phyloP scores from a whole-genome alignment of 2,888 invertebrate genomes.

The Sarcophaga carnaria region DNA sequence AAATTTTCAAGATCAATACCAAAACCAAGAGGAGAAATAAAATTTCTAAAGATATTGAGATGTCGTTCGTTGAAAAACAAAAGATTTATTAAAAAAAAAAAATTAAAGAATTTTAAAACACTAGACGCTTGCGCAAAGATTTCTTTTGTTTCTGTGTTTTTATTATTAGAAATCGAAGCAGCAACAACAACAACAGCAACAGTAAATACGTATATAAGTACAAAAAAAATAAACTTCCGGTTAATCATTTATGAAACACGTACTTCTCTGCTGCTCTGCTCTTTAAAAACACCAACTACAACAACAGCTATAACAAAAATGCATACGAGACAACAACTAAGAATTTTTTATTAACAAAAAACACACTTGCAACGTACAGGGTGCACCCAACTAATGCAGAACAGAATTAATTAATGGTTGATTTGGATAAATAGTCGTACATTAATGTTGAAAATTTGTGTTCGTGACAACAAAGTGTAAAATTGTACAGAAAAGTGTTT shows the following conservation, averaged over 20 bases:
- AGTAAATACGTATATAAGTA: slow-evolving; percentile 36
- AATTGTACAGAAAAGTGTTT: too few species aligned
- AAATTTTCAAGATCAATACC: slow-evolving; percentile 59
- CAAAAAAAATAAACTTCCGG: slow-evolving; percentile 64
- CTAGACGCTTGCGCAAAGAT: slow-evolving; percentile 66
- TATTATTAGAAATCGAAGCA: slow-evolving; percentile 50
- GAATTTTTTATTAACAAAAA: slow-evolving; percentile 25
- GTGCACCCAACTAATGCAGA: not conserved
- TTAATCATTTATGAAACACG: slow-evolving; percentile 63
- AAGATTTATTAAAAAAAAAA: slow-evolving; percentile 29
- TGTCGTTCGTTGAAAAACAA: slow-evolving; percentile 32
- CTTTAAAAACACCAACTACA: not conserved
- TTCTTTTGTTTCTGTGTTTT: slow-evolving; percentile 31
- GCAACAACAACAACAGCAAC: slow-evolving; percentile 41
- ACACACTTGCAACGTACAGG: slow-evolving; percentile 51
- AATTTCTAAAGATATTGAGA: slow-evolving; percentile 46
- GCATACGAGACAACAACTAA: slow-evolving; percentile 31
- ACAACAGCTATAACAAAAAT: not conserved
- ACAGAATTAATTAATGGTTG: too few species aligned
- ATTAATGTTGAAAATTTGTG: too few species aligned
- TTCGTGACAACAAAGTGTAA: too few species aligned
- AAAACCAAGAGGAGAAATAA: not conserved
- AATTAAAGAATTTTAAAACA: slow-evolving; percentile 9
- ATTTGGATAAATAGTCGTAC: too few species aligned
- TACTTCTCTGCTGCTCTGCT: slow-evolving; percentile 27